These are phyloP conservation scores for Toxotes lorentzi DNA, from an alignment of 2,797 vertebrate genomes.

Conservation along the genomic window DNA sequence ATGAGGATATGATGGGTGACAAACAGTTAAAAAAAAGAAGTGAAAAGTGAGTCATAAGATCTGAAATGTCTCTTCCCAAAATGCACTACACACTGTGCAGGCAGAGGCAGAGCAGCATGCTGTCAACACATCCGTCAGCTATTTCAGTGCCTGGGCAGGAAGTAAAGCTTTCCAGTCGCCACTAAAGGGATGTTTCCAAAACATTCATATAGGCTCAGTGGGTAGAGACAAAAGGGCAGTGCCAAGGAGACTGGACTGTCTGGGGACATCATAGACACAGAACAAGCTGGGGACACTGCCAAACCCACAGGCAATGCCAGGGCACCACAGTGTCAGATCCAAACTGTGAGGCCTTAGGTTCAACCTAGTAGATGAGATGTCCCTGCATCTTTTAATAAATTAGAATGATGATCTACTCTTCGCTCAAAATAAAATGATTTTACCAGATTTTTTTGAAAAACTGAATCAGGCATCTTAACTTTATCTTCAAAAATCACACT, in stretches of 20 bases:
- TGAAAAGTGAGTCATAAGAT: conserved; percentile 60
- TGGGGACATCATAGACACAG: conserved; percentile 42
- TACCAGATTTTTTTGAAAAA: too few relatives aligned
- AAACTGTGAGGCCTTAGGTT: conserved; percentile 8
- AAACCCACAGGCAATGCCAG: conserved; percentile 43
- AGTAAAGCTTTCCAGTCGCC: conserved; percentile 65
- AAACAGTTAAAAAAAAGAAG: conserved; percentile 50
- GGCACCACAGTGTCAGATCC: conserved; percentile 27
- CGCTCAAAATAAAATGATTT: too few relatives aligned
- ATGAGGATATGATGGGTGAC: conserved; percentile 25
- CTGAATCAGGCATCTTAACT: too few relatives aligned
- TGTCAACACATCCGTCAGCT: conserved; percentile 61
- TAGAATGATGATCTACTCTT: too few relatives aligned
- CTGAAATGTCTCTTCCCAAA: conserved; percentile 52
- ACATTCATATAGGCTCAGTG: conserved; percentile 58
- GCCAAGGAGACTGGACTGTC: conserved; percentile 46
- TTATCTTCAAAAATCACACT: not conserved
- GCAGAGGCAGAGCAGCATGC: conserved; percentile 35
- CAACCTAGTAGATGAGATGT: not conserved
- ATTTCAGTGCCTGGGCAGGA: conserved; percentile 65
- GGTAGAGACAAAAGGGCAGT: conserved; percentile 60
- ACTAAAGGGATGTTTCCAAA: conserved; percentile 72
- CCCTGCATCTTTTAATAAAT: not conserved
- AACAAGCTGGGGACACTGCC: conserved; percentile 46
- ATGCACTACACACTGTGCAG: conserved; percentile 41